phyloP scores from a whole-genome alignment of 2,888 invertebrate species.

The Macaria notata region DNA sequence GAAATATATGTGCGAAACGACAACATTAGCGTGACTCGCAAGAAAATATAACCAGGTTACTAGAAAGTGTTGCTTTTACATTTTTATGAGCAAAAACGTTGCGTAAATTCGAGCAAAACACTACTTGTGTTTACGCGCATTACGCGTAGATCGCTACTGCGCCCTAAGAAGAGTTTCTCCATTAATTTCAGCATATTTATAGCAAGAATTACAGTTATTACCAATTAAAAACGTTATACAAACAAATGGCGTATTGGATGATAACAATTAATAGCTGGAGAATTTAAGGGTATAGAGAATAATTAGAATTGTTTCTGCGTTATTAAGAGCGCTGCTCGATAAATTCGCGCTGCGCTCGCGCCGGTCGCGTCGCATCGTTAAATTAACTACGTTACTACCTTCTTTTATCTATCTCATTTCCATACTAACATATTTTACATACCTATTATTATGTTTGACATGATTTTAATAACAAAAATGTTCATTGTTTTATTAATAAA shows the following conservation, averaged over 20 bases:
- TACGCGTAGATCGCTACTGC: not conserved
- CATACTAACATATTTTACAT: constrained; percentile 65
- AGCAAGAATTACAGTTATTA: not conserved
- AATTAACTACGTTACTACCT: constrained; percentile 60
- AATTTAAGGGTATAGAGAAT: not conserved
- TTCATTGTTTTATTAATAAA: no score
- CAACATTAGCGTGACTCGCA: constrained; percentile 7
- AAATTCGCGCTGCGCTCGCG: constrained; percentile 40
- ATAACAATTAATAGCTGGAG: not conserved
- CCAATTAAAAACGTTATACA: not conserved
- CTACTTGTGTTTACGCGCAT: not conserved
- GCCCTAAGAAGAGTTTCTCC: not conserved
- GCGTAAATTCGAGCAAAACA: constrained; percentile 7
- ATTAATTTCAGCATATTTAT: not conserved
- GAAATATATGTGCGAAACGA: constrained; percentile 12
- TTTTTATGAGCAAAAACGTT: constrained; percentile 16
- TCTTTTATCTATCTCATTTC: constrained; percentile 64
- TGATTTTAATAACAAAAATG: no score
- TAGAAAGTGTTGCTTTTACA: constrained; percentile 15
- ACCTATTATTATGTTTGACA: no score
- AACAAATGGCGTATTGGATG: not conserved
- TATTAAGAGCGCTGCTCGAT: constrained; percentile 34
- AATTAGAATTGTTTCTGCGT: constrained; percentile 19
- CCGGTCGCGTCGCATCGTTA: constrained; percentile 44
- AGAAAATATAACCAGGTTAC: constrained; percentile 1